Evolutionary conservation across 2,797 vertebrate species (phyloP).

Genomic region (Toxotes lorentzi): DNA sequence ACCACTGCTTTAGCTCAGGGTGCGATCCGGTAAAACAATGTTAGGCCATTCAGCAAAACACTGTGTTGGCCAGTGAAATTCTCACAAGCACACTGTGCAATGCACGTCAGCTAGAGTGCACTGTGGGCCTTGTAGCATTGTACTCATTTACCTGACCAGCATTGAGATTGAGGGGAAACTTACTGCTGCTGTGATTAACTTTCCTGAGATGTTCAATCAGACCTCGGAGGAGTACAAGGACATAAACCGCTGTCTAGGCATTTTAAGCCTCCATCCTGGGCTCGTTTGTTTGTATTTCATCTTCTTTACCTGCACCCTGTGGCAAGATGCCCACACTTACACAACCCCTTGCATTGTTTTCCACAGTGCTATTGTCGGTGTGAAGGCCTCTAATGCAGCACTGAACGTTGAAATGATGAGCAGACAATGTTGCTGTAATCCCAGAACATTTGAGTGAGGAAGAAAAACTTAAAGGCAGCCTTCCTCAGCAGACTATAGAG

Average conservation of each 20-base stretch:
- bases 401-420: conserved; percentile 41
- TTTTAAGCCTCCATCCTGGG: conserved; percentile 38
- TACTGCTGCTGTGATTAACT: conserved; percentile 45
- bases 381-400: conserved; percentile 23
- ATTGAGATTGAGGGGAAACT: conserved; percentile 24
- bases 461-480: conserved; percentile 28
- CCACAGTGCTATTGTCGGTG: background rate
- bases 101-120: conserved; percentile 7
- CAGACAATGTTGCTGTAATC: conserved; percentile 45
- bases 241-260: conserved; percentile 38
- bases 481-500: conserved; percentile 4
- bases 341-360: conserved; percentile 32
- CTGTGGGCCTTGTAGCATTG: background rate
- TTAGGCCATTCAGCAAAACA: conserved; percentile 27
- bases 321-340: conserved; percentile 32
- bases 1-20: background rate
- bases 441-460: conserved; percentile 34
- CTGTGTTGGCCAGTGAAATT: conserved; percentile 6
- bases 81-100: conserved; percentile 1
- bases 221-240: conserved; percentile 40
- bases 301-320: conserved; percentile 33
- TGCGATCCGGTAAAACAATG: conserved; percentile 11
- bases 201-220: conserved; percentile 35
- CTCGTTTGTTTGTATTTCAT: conserved; percentile 33
- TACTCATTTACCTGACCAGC: conserved; percentile 31